A percentile compares a stretch with the other conserved stretches of the same genome.
Conservation (phyloP, 2,888 invertebrate species). For the Periphyllus acericola region DNA sequence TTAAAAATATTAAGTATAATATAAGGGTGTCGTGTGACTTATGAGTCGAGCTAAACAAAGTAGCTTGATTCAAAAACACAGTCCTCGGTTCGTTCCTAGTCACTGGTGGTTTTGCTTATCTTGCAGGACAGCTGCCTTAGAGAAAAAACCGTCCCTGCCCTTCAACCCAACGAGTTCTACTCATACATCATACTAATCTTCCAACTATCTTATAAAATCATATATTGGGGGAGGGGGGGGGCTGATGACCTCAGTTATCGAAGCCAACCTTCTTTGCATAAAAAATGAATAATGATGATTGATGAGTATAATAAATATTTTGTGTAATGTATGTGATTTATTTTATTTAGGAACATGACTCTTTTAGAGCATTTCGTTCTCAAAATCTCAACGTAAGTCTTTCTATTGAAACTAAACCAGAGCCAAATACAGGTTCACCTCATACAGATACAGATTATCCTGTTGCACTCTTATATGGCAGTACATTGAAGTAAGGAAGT, state of each 20-base stretch:
- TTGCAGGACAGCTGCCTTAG: too few species aligned
- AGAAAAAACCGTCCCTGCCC: too few species aligned
- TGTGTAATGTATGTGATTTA: background rate
- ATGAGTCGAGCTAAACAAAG: too few species aligned
- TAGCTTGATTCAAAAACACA: too few species aligned
- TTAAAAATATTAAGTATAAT: background rate
- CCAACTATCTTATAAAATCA: too few species aligned
- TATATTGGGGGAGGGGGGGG: too few species aligned
- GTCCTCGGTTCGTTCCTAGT: background rate
- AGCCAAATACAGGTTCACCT: constrained; percentile 69
- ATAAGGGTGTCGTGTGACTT: too few species aligned
- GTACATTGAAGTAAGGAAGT: constrained; percentile 77
- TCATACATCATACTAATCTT: too few species aligned
- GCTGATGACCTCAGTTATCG: too few species aligned
- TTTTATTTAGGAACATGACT: constrained; percentile 82
- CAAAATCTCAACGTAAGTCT: constrained; percentile 83
- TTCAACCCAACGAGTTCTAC: too few species aligned
- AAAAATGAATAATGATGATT: background rate
- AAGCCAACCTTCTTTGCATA: too few species aligned
- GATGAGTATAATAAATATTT: background rate
- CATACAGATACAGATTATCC: constrained; percentile 73
- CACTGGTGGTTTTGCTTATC: too few species aligned
- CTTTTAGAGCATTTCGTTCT: constrained; percentile 93
- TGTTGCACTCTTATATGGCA: constrained; percentile 86
- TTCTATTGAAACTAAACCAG: constrained; percentile 79